A percentile compares a stretch with the other conserved stretches of the same genome.
phyloP scores from a whole-genome alignment of 2,113 vertebrate genomes.

The Gracilinanus agilis region DNA sequence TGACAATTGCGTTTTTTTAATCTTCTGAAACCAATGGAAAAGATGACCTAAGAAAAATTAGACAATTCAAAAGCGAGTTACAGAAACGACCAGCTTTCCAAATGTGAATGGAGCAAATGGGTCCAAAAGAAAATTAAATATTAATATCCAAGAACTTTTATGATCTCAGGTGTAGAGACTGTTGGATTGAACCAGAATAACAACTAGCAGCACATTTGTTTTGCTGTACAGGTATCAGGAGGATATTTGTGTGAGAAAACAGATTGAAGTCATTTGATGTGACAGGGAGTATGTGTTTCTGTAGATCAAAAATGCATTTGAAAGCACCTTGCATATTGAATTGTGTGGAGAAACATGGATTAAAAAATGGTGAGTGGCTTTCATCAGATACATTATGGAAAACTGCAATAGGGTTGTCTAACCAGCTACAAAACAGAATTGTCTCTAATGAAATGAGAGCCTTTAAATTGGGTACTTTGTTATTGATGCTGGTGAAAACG shows the following conservation, averaged over 20 bases:
- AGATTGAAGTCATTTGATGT: conserved; percentile 16
- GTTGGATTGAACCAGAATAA: conserved; percentile 39
- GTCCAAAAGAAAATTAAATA: neutral
- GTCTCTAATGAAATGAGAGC: neutral
- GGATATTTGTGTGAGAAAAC: neutral
- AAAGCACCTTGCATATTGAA: conserved; percentile 51
- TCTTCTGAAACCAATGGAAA: neutral
- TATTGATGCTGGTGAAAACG: neutral
- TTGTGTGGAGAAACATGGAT: conserved; percentile 16
- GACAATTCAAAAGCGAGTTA: conserved; percentile 28
- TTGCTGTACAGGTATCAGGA: conserved; percentile 13
- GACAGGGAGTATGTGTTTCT: conserved; percentile 36
- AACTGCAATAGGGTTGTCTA: neutral
- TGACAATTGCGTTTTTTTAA: conserved; percentile 48
- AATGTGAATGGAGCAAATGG: conserved; percentile 33
- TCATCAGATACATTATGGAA: neutral
- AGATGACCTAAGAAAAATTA: conserved; percentile 45
- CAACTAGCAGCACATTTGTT: neutral
- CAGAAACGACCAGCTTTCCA: conserved; percentile 62
- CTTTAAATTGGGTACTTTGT: rapidly evolving
- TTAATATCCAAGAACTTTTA: conserved; percentile 48
- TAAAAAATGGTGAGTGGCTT: conserved; percentile 11
- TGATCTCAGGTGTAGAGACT: conserved; percentile 25
- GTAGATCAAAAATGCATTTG: conserved; percentile 24
- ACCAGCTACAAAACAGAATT: neutral